phyloP scores from a whole-genome alignment of 2,797 vertebrate species.

The Austrolebias charrua region DNA sequence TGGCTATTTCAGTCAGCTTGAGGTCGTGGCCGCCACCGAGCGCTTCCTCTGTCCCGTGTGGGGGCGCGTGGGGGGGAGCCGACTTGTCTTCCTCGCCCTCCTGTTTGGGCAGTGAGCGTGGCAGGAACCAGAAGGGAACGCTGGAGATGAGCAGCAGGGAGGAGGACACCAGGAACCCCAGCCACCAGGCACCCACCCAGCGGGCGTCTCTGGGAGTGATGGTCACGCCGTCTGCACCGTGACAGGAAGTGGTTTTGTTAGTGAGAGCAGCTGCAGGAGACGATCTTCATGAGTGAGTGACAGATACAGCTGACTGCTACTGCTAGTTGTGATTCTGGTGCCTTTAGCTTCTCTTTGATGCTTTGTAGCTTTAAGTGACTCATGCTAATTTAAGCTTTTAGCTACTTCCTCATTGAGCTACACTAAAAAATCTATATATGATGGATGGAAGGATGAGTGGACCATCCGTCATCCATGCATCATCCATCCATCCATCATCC shows the following conservation, averaged over 20 bases:
- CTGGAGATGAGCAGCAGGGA: slow-evolving; percentile 77
- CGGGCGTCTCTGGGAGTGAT: slow-evolving; percentile 83
- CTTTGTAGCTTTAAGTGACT: no score
- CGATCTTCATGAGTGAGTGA: background rate
- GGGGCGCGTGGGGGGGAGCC: background rate
- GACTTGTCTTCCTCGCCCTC: slow-evolving; percentile 37
- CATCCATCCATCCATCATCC: no score
- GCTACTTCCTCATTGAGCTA: no score
- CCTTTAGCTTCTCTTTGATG: no score
- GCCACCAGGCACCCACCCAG: slow-evolving; percentile 91
- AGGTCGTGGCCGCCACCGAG: slow-evolving; percentile 35
- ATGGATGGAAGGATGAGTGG: no score
- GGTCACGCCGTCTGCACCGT: slow-evolving; percentile 77
- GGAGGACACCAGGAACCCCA: slow-evolving; percentile 85
- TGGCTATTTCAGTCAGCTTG: slow-evolving; percentile 69
- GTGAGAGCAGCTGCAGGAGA: background rate
- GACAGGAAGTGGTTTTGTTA: background rate
- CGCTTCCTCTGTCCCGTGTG: background rate
- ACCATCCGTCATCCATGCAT: no score
- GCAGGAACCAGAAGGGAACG: slow-evolving; percentile 87
- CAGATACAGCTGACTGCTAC: no score
- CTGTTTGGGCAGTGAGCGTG: slow-evolving; percentile 74
- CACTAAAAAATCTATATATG: no score
- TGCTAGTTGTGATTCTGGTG: no score
- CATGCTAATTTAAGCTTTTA: no score